Conservation (phyloP, 2,888 invertebrate species). For the Campopleginae sp. region DNA sequence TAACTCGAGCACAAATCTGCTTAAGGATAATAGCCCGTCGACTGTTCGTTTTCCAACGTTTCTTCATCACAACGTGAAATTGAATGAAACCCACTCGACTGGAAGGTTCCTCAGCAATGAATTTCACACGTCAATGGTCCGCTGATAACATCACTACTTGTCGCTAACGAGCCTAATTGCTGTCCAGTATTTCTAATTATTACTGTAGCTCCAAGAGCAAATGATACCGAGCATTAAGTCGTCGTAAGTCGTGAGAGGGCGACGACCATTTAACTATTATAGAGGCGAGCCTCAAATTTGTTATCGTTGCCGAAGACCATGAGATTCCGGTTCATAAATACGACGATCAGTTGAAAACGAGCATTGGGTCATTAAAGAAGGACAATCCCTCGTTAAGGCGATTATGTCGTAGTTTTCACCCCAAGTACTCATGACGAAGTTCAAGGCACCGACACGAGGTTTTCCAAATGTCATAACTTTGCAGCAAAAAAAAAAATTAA, state of each 20-base stretch:
- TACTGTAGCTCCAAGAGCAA: constrained; percentile 33
- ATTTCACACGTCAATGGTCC: not conserved
- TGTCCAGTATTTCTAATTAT: constrained; percentile 41
- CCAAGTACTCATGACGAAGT: no score
- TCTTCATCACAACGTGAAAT: not conserved
- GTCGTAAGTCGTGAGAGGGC: not conserved
- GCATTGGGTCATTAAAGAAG: not conserved
- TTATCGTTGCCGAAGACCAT: constrained; percentile 29
- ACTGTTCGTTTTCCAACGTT: not conserved
- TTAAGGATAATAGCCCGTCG: not conserved
- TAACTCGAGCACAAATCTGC: not conserved
- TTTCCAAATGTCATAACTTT: no score
- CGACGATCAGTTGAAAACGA: constrained; percentile 37
- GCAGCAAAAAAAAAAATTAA: no score
- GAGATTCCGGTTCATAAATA: constrained; percentile 18
- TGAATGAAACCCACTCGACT: not conserved
- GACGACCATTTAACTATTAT: constrained; percentile 10
- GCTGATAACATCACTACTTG: not conserved
- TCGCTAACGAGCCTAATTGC: constrained; percentile 47
- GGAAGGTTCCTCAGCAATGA: not conserved
- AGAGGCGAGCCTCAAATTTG: constrained; percentile 32
- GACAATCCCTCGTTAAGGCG: not conserved
- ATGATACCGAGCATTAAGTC: constrained; percentile 15
- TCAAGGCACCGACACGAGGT: no score
- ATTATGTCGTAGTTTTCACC: not conserved